Percentiles rank a stretch among this genome's conserved stretches.
phyloP scores from a whole-genome alignment of 1,140 invertebrate species.

The Zaprionus gabonicus region DNA sequence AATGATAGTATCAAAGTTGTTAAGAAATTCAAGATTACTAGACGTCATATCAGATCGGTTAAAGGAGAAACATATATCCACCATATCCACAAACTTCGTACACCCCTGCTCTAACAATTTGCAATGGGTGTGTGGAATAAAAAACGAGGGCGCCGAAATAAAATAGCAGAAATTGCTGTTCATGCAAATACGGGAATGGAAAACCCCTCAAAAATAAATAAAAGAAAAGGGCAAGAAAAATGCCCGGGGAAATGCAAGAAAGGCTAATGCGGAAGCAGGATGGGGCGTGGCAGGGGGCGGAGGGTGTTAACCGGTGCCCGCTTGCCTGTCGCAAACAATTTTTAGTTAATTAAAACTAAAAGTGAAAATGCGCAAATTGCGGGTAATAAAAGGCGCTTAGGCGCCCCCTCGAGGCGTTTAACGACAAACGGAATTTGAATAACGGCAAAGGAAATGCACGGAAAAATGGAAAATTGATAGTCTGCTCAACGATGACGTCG shows the following conservation, averaged over 20 bases:
- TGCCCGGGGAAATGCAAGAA: constrained; percentile 2
- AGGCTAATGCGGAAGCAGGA: neutral
- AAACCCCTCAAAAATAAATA: neutral
- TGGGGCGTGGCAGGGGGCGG: neutral
- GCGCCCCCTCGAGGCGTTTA: constrained; percentile 40
- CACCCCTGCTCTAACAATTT: neutral
- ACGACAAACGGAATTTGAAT: constrained; percentile 61
- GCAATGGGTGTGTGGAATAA: constrained; percentile 12
- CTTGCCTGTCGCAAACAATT: constrained; percentile 54
- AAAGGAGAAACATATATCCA: no score
- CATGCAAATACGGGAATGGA: constrained; percentile 29
- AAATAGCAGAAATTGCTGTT: constrained; percentile 61
- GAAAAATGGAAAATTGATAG: constrained; percentile 37
- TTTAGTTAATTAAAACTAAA: constrained; percentile 83
- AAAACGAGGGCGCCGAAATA: constrained; percentile 64
- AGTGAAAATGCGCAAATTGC: constrained; percentile 78
- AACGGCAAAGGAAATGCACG: constrained; percentile 23
- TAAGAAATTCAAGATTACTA: no score
- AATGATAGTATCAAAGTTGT: no score
- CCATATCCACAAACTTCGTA: neutral
- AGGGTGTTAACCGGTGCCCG: neutral
- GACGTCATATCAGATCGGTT: no score
- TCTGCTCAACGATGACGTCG: neutral
- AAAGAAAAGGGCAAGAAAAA: constrained; percentile 41
- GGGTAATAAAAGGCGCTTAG: constrained; percentile 75